These are phyloP conservation scores for Bergia puertoricense DNA, from an alignment of 92 coral and sea anemone species.

Conservation along the genomic window DNA sequence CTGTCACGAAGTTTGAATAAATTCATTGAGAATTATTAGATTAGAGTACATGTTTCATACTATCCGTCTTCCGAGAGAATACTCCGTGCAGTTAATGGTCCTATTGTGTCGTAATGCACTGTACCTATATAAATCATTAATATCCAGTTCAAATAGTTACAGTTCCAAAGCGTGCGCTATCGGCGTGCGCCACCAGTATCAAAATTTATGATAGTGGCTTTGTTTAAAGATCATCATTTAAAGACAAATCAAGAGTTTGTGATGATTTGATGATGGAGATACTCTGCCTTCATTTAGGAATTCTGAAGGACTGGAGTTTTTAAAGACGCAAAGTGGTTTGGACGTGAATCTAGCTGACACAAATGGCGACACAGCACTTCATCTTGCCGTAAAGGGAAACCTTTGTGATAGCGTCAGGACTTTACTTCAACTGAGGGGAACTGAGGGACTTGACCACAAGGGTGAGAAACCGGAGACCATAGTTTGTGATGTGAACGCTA, in stretches of 20 bases:
- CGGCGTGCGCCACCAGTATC: too few species aligned
- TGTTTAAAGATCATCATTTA: not conserved
- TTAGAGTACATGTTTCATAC: too few species aligned
- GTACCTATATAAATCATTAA: too few species aligned
- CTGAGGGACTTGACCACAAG: not conserved
- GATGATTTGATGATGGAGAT: not conserved
- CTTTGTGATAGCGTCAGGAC: not conserved
- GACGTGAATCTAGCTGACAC: conserved; percentile 19
- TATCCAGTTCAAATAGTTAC: too few species aligned
- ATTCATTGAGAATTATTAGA: too few species aligned
- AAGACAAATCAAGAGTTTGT: not conserved
- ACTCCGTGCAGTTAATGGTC: too few species aligned
- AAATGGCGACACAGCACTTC: conserved; percentile 27
- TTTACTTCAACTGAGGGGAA: not conserved
- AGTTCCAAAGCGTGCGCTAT: too few species aligned
- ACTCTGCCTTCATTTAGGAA: not conserved
- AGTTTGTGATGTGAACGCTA: conserved; percentile 12
- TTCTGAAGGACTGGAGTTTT: conserved; percentile 6
- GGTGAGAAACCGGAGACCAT: not conserved
- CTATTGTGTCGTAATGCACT: too few species aligned
- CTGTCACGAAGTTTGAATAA: too few species aligned
- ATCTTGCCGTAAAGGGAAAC: conserved; percentile 15
- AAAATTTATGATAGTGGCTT: too few species aligned
- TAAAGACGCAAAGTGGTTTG: conserved; percentile 15
- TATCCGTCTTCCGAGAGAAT: too few species aligned